Percentiles rank a stretch among this genome's conserved stretches.
These are phyloP conservation scores for Hedychridium roseum DNA, from an alignment of 2,888 invertebrate genomes.

Conservation along the genomic window DNA sequence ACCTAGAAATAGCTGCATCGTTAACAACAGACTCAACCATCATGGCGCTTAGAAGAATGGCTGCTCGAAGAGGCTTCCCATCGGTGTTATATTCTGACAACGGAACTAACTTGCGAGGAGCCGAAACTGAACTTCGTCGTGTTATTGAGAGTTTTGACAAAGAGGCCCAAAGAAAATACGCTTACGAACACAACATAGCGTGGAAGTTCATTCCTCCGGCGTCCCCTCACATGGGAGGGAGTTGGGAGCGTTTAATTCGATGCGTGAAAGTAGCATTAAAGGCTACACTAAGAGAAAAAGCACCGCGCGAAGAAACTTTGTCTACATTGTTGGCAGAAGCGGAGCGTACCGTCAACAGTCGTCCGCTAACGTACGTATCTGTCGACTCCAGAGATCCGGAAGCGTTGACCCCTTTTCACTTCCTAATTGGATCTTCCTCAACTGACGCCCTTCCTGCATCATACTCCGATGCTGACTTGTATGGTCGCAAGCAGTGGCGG, in stretches of 20 bases:
- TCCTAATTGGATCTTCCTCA: conserved; percentile 23
- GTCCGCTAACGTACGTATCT: conserved; percentile 34
- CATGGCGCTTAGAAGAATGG: conserved; percentile 24
- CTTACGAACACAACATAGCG: conserved; percentile 18
- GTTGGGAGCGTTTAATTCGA: conserved; percentile 36
- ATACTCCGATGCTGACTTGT: not conserved
- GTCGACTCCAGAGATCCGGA: conserved; percentile 34
- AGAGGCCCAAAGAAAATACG: conserved; percentile 1
- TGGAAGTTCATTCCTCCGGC: conserved; percentile 34
- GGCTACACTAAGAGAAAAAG: conserved; percentile 20
- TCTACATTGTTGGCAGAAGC: conserved; percentile 16
- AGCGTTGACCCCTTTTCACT: conserved; percentile 44
- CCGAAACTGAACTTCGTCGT: conserved; percentile 15
- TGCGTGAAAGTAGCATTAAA: conserved; percentile 19
- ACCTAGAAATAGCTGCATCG: conserved; percentile 22
- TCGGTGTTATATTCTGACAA: conserved; percentile 26
- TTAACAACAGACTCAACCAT: conserved; percentile 23
- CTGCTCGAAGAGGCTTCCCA: conserved; percentile 14
- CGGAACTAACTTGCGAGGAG: conserved; percentile 27
- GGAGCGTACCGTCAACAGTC: conserved; percentile 25
- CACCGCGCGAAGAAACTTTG: conserved; percentile 29
- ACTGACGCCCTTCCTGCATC: not conserved
- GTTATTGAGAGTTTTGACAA: not conserved
- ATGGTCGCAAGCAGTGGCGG: conserved; percentile 14
- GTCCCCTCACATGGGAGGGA: conserved; percentile 26